Evolutionary conservation across 2,888 invertebrate genomes (phyloP).

Genomic region (Pseudoips prasinana): DNA sequence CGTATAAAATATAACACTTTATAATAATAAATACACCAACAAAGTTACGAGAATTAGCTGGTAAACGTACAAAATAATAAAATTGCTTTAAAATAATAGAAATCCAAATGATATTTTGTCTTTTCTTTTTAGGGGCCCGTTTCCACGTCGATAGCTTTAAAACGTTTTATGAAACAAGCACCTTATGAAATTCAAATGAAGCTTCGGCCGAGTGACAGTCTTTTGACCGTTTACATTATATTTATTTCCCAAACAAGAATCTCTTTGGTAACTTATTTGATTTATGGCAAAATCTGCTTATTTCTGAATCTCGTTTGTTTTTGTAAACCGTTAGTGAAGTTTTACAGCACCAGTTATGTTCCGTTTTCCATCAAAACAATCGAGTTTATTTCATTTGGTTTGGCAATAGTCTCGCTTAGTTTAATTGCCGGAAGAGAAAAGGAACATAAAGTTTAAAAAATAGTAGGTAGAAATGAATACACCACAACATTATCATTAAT

Average conservation of each 20-base stretch:
- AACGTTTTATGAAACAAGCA: constrained; percentile 31
- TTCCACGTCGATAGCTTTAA: constrained; percentile 54
- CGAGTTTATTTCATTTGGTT: constrained; percentile 56
- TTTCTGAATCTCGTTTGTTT: constrained; percentile 47
- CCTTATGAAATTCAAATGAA: constrained; percentile 68
- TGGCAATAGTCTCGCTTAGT: constrained; percentile 50
- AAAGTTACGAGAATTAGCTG: too few species aligned
- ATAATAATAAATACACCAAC: too few species aligned
- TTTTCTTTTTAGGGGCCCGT: constrained; percentile 17
- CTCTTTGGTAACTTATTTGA: constrained; percentile 61
- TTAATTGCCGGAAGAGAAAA: too few species aligned
- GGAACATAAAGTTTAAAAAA: too few species aligned
- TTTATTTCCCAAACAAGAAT: constrained; percentile 63
- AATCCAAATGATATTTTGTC: too few species aligned
- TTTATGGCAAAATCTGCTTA: constrained; percentile 52
- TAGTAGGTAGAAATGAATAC: too few species aligned
- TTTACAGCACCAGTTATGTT: constrained; percentile 32
- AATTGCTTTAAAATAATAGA: too few species aligned
- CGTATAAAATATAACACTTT: too few species aligned
- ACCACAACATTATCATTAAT: too few species aligned
- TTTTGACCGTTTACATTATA: constrained; percentile 47
- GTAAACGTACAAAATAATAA: too few species aligned
- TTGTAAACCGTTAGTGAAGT: too few species aligned
- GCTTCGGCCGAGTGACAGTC: constrained; percentile 30
- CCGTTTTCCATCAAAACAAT: constrained; percentile 37